Conservation (phyloP, 2,113 vertebrate species). For the Gambusia holbrooki region DNA sequence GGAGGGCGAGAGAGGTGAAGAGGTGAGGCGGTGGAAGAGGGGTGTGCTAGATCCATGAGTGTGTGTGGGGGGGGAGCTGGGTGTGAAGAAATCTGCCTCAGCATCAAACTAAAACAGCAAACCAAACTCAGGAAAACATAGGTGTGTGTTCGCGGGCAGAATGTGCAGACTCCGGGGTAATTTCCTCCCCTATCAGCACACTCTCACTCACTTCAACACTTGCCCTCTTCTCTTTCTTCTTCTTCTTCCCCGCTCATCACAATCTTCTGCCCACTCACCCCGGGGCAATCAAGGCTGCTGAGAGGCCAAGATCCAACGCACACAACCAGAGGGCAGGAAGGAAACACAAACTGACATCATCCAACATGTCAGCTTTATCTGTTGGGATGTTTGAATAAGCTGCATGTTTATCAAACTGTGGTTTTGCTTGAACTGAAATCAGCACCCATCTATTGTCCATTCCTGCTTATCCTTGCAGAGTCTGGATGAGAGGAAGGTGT, state of each 20-base stretch:
- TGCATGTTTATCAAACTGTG: background rate
- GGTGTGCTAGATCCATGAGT: constrained; percentile 13
- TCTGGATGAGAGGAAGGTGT: background rate
- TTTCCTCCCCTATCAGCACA: constrained; percentile 77
- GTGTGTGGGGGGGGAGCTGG: constrained; percentile 27
- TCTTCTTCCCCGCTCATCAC: constrained; percentile 57
- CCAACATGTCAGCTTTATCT: constrained; percentile 26
- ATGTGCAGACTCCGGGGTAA: constrained; percentile 77
- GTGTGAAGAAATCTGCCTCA: constrained; percentile 71
- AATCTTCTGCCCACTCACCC: constrained; percentile 67
- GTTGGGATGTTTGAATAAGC: constrained; percentile 30
- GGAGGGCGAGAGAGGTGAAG: constrained; percentile 64
- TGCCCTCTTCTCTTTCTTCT: constrained; percentile 32
- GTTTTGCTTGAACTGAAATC: background rate
- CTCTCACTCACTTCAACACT: constrained; percentile 49
- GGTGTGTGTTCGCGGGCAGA: constrained; percentile 57
- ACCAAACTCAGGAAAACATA: constrained; percentile 39
- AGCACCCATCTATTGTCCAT: background rate
- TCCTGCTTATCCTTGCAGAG: background rate
- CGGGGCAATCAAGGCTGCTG: constrained; percentile 42
- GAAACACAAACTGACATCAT: constrained; percentile 34
- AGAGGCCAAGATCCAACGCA: constrained; percentile 28
- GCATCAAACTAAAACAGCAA: constrained; percentile 75
- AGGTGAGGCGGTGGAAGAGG: constrained; percentile 37
- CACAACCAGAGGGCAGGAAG: constrained; percentile 21